Conservation (phyloP, 2,888 invertebrate genomes). For the Alsophila aescularia region DNA sequence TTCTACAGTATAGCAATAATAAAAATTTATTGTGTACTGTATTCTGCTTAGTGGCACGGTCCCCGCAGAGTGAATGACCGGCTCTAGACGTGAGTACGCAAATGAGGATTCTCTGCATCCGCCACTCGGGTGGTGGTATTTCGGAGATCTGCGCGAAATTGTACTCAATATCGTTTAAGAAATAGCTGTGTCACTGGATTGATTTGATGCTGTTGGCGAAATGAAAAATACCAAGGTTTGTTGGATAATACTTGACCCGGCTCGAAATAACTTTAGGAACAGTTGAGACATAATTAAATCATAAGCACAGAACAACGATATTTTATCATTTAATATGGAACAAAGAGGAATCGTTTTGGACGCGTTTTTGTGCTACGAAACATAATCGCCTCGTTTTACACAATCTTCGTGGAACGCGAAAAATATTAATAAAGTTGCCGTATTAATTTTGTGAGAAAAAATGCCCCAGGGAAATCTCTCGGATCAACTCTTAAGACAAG, state of each 20-base stretch:
- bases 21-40: constrained; percentile 37
- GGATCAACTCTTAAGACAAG: constrained; percentile 29
- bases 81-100: constrained; percentile 46
- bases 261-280: no score
- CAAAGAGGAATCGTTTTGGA: constrained; percentile 7
- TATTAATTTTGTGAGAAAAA: constrained; percentile 33
- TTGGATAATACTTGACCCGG: background rate
- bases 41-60: constrained; percentile 27
- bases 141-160: constrained; percentile 12
- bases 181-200: background rate
- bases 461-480: constrained; percentile 33
- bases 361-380: constrained; percentile 17
- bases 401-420: constrained; percentile 20
- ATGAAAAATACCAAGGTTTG: background rate
- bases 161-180: background rate
- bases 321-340: constrained; percentile 12
- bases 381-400: constrained; percentile 20
- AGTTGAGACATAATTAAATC: background rate
- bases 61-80: constrained; percentile 51
- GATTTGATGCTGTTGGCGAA: background rate
- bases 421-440: constrained; percentile 31
- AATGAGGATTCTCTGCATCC: constrained; percentile 44
- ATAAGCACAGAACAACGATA: background rate
- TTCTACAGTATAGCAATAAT: constrained; percentile 32
- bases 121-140: constrained; percentile 32